These are phyloP conservation scores for Spinibarbus caldwelli DNA, from an alignment of 2,797 vertebrate genomes.

Conservation along the genomic window DNA sequence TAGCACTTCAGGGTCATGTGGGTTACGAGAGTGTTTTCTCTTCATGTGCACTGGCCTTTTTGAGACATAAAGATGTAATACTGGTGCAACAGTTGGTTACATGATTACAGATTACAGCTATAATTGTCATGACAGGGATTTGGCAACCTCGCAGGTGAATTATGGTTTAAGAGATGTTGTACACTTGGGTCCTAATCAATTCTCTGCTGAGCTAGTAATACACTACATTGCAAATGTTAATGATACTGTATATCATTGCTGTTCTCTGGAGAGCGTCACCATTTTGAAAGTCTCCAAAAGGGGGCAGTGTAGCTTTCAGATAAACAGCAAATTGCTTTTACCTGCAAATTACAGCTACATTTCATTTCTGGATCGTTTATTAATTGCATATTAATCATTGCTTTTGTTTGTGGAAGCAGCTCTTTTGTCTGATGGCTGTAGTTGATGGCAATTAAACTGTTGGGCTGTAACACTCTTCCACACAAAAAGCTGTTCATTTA, in stretches of 20 bases:
- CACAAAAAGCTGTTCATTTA: slow-evolving; percentile 36
- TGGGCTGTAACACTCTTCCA: slow-evolving; percentile 14
- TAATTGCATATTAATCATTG: slow-evolving; percentile 31
- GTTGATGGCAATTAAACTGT: slow-evolving; percentile 27
- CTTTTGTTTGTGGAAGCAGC: slow-evolving; percentile 46
- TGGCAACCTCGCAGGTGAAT: slow-evolving; percentile 1
- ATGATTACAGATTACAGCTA: slow-evolving; percentile 14
- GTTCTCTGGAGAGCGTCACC: background rate
- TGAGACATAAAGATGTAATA: slow-evolving; percentile 20
- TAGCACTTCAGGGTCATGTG: slow-evolving; percentile 37
- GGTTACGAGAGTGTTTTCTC: slow-evolving; percentile 31
- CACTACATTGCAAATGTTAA: background rate
- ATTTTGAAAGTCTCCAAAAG: slow-evolving; percentile 13
- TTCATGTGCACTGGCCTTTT: background rate
- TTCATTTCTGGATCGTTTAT: slow-evolving; percentile 29
- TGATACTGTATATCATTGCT: background rate
- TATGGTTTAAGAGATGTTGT: slow-evolving; percentile 18
- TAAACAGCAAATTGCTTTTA: background rate
- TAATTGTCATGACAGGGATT: slow-evolving; percentile 30
- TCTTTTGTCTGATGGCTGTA: slow-evolving; percentile 18
- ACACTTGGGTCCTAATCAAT: slow-evolving; percentile 26
- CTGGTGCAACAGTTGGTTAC: slow-evolving; percentile 2
- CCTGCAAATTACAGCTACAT: slow-evolving; percentile 36
- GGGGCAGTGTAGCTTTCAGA: slow-evolving; percentile 19
- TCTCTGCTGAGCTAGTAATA: slow-evolving; percentile 16